phyloP scores from a whole-genome alignment of 1,140 invertebrate genomes.

The Orussus abietinus region DNA sequence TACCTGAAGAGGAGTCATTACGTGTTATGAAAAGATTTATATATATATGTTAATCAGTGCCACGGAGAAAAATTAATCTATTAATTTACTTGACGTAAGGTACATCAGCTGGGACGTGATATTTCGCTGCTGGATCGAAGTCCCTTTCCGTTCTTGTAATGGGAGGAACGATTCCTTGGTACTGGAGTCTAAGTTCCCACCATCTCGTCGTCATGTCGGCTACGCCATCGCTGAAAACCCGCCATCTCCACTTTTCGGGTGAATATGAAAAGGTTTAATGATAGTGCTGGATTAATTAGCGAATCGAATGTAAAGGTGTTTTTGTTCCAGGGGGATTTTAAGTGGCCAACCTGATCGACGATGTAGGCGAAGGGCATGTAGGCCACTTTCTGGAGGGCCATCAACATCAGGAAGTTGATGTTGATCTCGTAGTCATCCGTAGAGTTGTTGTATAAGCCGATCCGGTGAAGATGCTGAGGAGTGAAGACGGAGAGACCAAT shows the following conservation, averaged over 20 bases:
- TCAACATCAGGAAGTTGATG: slow-evolving; percentile 76
- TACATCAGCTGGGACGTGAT: slow-evolving; percentile 73
- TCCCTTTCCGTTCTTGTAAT: slow-evolving; percentile 65
- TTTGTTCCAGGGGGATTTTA: no score
- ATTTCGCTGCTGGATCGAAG: slow-evolving; percentile 78
- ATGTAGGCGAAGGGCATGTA: slow-evolving; percentile 77
- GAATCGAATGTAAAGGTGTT: no score
- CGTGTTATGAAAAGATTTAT: not conserved
- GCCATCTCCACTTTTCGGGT: slow-evolving; percentile 65
- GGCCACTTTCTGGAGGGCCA: slow-evolving; percentile 78
- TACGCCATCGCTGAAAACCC: slow-evolving; percentile 70
- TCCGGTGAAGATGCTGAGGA: slow-evolving; percentile 66
- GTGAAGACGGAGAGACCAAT: slow-evolving; percentile 75
- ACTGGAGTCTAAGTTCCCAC: slow-evolving; percentile 73
- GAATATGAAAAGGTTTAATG: no score
- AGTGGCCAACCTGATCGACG: slow-evolving; percentile 67
- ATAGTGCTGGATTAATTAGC: no score
- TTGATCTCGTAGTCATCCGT: slow-evolving; percentile 66
- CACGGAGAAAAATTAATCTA: not conserved
- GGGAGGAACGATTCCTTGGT: slow-evolving; percentile 71
- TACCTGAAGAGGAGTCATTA: slow-evolving; percentile 65
- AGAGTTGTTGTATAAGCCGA: slow-evolving; percentile 68
- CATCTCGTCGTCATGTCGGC: slow-evolving; percentile 73
- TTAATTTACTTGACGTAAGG: slow-evolving; percentile 50
- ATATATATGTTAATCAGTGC: not conserved